Base-by-base conservation (phyloP, 2,797 vertebrate species). In the Aulostomus chinensis region DNA sequence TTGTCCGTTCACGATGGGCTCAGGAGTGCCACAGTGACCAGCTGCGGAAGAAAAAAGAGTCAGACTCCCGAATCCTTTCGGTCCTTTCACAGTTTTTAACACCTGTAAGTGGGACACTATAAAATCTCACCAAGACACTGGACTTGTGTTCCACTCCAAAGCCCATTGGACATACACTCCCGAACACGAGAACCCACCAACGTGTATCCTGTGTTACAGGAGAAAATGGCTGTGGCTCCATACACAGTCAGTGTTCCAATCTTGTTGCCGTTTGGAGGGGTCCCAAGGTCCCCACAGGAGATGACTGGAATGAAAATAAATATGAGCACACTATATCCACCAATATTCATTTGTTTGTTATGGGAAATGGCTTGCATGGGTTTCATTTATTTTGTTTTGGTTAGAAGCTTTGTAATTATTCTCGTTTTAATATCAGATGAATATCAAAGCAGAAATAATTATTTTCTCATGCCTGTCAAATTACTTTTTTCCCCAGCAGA, bases 201-300 rank as follows among this genome's bases (percentile, higher is more conserved):
- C 0, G 96, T 99, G 58, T 97, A 99, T 17, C 96, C 97, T 0
- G 94, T 97, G 81, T 98, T 98, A 88, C 97, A 99, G 76, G 97
- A 96, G 87, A 99, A 99, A 87, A 99, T 99, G 62, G 97, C 96
- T 0, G 97, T 99, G 4, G 97, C 97, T 32, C 96, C 97, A 0
- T 92, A 98, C 26, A 90, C 89, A n/a, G 93, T 98, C 58, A 99
- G 64, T 0, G 95, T 99, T 49, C 97, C 97, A 1, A 99, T 98
- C 82, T 95, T 98, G 90, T 98, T 95, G 25, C 97, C 97, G 1
- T 94, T 98, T 0, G 95, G 93, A 1, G 97, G 97, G 0, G 91
- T 91, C 0, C 95, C 94, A 45, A 98, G 92, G 30, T 98, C 95
- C 49, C 96, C 96, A 0, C 97, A 99, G 41, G 97, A 98, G 62